Base-by-base conservation (phyloP, 2,888 invertebrate genomes). In the Prosopocoilus inquinatus region DNA sequence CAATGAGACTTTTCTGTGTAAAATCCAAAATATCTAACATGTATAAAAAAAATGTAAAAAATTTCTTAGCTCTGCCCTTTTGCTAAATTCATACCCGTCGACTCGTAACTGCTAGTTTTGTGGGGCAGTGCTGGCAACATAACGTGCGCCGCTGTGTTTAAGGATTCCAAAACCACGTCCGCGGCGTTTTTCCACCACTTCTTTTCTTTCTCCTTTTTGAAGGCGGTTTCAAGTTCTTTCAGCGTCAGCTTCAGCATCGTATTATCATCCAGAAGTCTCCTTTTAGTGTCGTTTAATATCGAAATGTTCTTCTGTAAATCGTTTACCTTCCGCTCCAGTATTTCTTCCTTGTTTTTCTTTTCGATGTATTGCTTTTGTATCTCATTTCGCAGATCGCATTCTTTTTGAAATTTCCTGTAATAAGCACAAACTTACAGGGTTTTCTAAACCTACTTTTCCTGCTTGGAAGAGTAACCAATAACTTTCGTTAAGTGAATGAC, bases 111-210 rank as follows among this genome's bases (percentile, higher is more conserved):
- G 11, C 45, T 28, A 8, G 33, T 16, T 11, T 50, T 39, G 20
- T 47, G 47, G 7, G 58, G 60, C 4, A 54, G 46, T 13, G 67
- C 67, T 2, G 68, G 70, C 48, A 70, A 48, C 60, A 71, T 58
- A 12, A 67, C 57, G 45, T 65, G 53, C 36, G 69, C 67, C 32
- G 69, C 62, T 55, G 61, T 67, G 41, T 65, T 64, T 48, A 71
- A 60, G 13, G 67, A 64, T 11, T 58, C 58, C 54, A 67, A 52
- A 47, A 67, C 60, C 4, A 70, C 48, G 20, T 60, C 58, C 46
- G 64, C 64, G 11, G 67, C 62, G 32, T 62, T 65, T 47, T 60
- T 66, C 60, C 67, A 60, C 70, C 70, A 70, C 3, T 51, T 55
- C 9, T 57, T 57, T 16, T 46, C 39, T 60, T 56, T 65, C 57